Conservation (phyloP, 2,113 vertebrate genomes). For the Trematomus loennbergii region DNA sequence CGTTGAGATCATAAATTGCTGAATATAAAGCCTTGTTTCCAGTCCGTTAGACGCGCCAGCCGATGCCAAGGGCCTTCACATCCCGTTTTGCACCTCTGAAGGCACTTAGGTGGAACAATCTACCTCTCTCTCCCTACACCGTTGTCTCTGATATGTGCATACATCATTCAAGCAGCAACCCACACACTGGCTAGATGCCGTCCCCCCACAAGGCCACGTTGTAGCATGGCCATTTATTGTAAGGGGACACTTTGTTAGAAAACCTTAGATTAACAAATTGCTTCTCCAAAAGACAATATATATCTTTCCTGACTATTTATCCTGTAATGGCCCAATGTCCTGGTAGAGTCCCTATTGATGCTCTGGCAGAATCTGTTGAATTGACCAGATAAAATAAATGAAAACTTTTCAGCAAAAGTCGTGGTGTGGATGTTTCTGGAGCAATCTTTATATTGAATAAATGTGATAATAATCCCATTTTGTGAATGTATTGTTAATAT, state of each 20-base stretch:
- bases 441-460: neutral
- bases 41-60: constrained; percentile 79
- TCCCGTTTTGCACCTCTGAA: constrained; percentile 71
- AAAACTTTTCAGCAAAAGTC: neutral
- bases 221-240: constrained; percentile 59
- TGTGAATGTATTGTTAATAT: neutral
- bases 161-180: constrained; percentile 71
- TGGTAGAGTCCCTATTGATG: neutral
- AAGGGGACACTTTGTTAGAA: constrained; percentile 61
- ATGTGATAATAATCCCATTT: neutral
- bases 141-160: constrained; percentile 66
- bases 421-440: neutral
- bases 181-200: constrained; percentile 23
- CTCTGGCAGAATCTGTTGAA: constrained; percentile 11
- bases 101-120: constrained; percentile 77
- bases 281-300: constrained; percentile 56
- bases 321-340: constrained; percentile 43
- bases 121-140: constrained; percentile 50
- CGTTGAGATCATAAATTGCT: constrained; percentile 81
- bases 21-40: constrained; percentile 84
- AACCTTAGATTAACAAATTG: constrained; percentile 68
- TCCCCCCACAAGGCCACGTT: constrained; percentile 67
- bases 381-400: neutral
- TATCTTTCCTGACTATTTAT: constrained; percentile 69
- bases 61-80: constrained; percentile 76